These are phyloP conservation scores for Barnardius zonarius DNA, from an alignment of 2,113 vertebrate genomes.

Conservation along the genomic window DNA sequence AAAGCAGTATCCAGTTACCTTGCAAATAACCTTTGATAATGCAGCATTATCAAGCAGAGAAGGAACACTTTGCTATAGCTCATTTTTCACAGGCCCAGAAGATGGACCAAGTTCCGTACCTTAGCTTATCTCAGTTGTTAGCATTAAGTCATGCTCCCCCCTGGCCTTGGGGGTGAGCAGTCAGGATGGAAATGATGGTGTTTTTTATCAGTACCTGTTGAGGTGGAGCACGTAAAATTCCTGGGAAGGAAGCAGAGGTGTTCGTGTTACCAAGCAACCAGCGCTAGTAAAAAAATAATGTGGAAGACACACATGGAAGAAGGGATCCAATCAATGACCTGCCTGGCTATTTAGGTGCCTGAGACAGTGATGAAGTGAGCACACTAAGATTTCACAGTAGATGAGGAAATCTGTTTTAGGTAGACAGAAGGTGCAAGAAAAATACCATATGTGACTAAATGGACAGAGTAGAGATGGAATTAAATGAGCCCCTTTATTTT, in stretches of 20 bases:
- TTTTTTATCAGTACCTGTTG: not conserved
- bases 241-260: constrained; percentile 9
- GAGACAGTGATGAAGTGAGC: constrained; percentile 3
- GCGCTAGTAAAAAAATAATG: constrained; percentile 1
- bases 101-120: not conserved
- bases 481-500: not conserved
- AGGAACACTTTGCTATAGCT: not conserved
- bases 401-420: not conserved
- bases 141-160: rapidly evolving
- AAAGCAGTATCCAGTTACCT: not conserved
- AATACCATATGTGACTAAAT: not conserved
- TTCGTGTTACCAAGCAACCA: constrained; percentile 60
- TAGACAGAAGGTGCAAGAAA: not conserved
- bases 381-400: not conserved
- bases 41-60: not conserved
- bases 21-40: not conserved
- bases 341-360: not conserved
- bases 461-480: not conserved
- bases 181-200: not conserved
- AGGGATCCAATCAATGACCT: not conserved
- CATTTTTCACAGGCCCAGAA: not conserved
- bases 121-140: not conserved
- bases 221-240: not conserved
- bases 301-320: not conserved
- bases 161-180: not conserved